These are phyloP conservation scores for Himalopsyche anomala DNA, from an alignment of 2,888 invertebrate genomes.

Conservation along the genomic window DNA sequence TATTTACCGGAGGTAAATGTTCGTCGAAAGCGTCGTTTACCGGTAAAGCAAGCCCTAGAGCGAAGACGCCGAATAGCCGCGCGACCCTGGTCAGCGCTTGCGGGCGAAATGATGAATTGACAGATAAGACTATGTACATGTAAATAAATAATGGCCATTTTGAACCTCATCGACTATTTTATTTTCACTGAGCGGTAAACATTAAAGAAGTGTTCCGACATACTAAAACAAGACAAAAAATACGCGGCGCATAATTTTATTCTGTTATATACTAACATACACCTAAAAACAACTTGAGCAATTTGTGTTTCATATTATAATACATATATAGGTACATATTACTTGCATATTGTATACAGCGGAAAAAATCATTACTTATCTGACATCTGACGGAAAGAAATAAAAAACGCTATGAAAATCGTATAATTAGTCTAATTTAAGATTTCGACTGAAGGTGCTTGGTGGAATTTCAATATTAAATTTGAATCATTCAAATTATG, in stretches of 20 bases:
- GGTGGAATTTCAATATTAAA: no score
- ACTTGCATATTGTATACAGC: background rate
- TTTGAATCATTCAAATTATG: no score
- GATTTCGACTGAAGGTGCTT: no score
- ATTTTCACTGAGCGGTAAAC: conserved; percentile 10
- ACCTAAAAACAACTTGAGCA: background rate
- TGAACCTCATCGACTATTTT: conserved; percentile 20
- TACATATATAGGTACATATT: no score
- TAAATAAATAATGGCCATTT: conserved; percentile 44
- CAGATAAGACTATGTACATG: conserved; percentile 23
- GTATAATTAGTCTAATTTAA: no score
- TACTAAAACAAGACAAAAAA: background rate
- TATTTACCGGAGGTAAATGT: no score
- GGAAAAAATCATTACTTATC: no score
- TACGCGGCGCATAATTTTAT: background rate
- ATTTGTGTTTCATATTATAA: no score
- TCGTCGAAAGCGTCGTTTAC: no score
- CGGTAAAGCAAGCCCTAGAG: no score
- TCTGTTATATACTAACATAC: background rate
- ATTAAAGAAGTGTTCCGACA: conserved; percentile 25
- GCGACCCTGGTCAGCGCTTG: background rate
- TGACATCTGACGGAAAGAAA: no score
- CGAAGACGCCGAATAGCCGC: background rate
- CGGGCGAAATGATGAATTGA: conserved; percentile 39
- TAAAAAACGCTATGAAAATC: no score